Conservation (phyloP, 2,797 vertebrate species). For the Pelochelys cantorii region DNA sequence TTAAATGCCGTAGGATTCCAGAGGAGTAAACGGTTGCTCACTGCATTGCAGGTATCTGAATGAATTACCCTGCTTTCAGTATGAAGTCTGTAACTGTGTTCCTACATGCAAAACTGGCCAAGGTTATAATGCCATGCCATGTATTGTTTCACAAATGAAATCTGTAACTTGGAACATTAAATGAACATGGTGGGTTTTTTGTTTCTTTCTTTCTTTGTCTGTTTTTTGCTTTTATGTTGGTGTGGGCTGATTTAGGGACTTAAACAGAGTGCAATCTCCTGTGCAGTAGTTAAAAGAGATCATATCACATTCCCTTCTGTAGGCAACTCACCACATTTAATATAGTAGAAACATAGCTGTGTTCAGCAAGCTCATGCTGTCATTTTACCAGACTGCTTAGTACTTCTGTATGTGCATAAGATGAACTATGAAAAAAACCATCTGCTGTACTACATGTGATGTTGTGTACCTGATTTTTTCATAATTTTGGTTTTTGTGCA, state of each 20-base stretch:
- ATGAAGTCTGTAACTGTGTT: not conserved
- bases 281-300: not conserved
- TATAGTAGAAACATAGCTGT: not conserved
- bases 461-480: not conserved
- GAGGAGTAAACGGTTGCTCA: conserved; percentile 42
- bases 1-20: conserved; percentile 55
- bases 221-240: not conserved
- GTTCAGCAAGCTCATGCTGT: not conserved
- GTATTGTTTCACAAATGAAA: conserved; percentile 6
- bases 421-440: not conserved
- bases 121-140: not conserved
- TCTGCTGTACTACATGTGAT: not conserved
- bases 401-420: not conserved
- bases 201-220: too few species aligned
- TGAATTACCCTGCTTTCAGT: conserved; percentile 22
- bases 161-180: not conserved
- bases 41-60: conserved; percentile 69
- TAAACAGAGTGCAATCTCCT: not conserved
- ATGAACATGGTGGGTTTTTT: not conserved
- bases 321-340: not conserved
- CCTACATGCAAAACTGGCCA: not conserved
- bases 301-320: not conserved
- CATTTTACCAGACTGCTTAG: not conserved
- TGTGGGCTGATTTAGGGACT: not conserved
- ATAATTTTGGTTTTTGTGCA: not conserved